Percentiles rank a stretch among this genome's conserved stretches.
phyloP scores from a whole-genome alignment of 2,113 vertebrate genomes.

The Tachuris rubrigastra region DNA sequence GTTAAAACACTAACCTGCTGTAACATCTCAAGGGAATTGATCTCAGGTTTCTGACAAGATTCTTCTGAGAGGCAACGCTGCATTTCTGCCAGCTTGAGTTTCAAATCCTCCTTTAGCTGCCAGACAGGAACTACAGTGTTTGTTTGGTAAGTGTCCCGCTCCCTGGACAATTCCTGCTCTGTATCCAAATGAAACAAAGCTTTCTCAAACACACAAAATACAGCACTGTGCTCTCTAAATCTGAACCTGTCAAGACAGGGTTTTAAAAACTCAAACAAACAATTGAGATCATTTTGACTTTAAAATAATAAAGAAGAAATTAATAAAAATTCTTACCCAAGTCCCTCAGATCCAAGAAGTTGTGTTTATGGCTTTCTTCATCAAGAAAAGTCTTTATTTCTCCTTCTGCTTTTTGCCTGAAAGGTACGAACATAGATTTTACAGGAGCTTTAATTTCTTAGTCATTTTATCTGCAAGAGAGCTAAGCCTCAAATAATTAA shows the following conservation, averaged over 20 bases:
- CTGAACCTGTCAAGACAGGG: not conserved
- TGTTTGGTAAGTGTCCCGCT: constrained; percentile 69
- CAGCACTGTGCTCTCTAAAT: not conserved
- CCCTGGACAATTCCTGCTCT: constrained; percentile 79
- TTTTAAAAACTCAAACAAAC: not conserved
- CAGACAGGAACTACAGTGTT: constrained; percentile 79
- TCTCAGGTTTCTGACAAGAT: not conserved
- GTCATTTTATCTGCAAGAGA: not conserved
- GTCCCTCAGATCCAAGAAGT: constrained; percentile 60
- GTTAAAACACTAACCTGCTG: constrained; percentile 79
- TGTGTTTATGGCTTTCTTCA: constrained; percentile 58
- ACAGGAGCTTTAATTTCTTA: not conserved
- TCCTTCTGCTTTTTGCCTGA: constrained; percentile 81
- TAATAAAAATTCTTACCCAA: constrained; percentile 66
- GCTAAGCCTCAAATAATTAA: not conserved
- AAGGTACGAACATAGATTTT: constrained; percentile 15
- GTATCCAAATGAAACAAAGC: constrained; percentile 48
- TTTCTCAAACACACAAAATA: constrained; percentile 15
- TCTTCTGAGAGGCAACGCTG: constrained; percentile 8
- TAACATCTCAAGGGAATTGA: constrained; percentile 67
- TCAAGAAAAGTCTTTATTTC: constrained; percentile 80
- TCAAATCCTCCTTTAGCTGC: constrained; percentile 82
- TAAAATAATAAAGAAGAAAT: not conserved
- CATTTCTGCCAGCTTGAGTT: constrained; percentile 70
- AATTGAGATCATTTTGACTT: not conserved